Evolutionary conservation across 2,113 vertebrate genomes (phyloP), one percentile per base, ranked within the genome.

Genomic region (Hiodon alosoides): DNA sequence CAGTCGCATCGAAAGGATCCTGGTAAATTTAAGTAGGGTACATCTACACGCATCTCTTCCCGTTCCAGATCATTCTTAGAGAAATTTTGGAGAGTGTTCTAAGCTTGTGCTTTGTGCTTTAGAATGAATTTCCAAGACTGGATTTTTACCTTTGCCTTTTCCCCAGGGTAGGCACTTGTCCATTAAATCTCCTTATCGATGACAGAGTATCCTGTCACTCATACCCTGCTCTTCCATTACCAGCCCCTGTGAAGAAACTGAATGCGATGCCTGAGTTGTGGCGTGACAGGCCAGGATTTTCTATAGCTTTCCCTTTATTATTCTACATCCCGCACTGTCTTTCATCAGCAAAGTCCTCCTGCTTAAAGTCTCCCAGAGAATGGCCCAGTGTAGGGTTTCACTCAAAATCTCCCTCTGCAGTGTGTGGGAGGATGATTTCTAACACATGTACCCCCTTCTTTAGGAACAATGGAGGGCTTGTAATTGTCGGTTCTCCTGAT

Each of bases 371-470:
- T 85, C 88, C 84, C 85, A 86, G 86, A 87, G 86, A 83, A 85
- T 82, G 50, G 84, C 54, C 86, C 74, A 57, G 90, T 86, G 82
- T 92, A 86, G 80, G 75, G 83, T 92, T 92, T 89, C 90, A 89
- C 86, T 87, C 71, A 79, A 83, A 72, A 86, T 89, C 89, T 88
- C 85, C 84, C 77, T 73, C 73, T 75, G 80, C 62, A 87, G 89
- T 88, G 87, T 86, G 91, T 92, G 91, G 91, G 91, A 80, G 89
- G 91, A 91, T 90, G 90, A 92, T 91, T 89, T 91, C 86, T 90
- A 92, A 91, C 91, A 92, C 90, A 92, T 92, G 91, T 87, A 87
- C 85, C 84, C 85, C 84, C 85, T 85, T 77, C 14, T 69, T 81
- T 84, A 83, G 85, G 88, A 80, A 92, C 90, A 92, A 92, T 91